Base-by-base conservation (phyloP, 2,888 invertebrate species). In the Dorcus parallelipipedus region DNA sequence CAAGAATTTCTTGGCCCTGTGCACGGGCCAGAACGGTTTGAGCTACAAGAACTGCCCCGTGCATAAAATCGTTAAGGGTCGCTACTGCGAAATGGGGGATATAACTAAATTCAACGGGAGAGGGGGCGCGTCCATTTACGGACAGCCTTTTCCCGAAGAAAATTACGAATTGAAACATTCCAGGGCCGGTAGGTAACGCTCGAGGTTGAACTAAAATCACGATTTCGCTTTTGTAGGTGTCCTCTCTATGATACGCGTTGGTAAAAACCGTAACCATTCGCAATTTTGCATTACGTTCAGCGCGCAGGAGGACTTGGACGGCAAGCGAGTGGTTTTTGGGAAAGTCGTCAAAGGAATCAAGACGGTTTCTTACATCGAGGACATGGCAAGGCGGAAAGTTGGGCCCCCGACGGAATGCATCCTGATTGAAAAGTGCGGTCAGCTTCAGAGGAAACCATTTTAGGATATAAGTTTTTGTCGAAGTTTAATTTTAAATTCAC, bases 61-160 rank as follows among this genome's bases (percentile, higher is more conserved):
- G 49, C 80, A 82, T 67, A 77, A 80, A 45, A 80, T 83, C 50
- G 72, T 80, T 38, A 73, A 78, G 9, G 78, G 77, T 26, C 76
- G 79, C 58, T 82, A 78, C 74, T 78, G 82, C 61, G 82, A 82
- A 73, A 79, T 79, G n/a, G 84, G 84, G 3, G 83, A 83, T 64
- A 78, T 83, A 41, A 81, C 79, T 0, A 77, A 78, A 59, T 77
- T 78, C 41, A 80, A 79, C 64, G 83, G 83, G 10, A 76, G 74
- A 48, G 82, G 83, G 2, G 82, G 82, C 33, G 72, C 65, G 38
- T 82, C 81, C 0, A 80, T 83, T 61, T 83, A 81, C 64, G 82
- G 81, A 0, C 71, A 76, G 10, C 71, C 67, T 5, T 80, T 82
- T 63, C 66, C 69, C 4, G 79, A 80, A 63, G 82, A 82, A 71